These are phyloP conservation scores for Hedychridium roseum DNA, from an alignment of 2,888 invertebrate genomes.

Conservation along the genomic window DNA sequence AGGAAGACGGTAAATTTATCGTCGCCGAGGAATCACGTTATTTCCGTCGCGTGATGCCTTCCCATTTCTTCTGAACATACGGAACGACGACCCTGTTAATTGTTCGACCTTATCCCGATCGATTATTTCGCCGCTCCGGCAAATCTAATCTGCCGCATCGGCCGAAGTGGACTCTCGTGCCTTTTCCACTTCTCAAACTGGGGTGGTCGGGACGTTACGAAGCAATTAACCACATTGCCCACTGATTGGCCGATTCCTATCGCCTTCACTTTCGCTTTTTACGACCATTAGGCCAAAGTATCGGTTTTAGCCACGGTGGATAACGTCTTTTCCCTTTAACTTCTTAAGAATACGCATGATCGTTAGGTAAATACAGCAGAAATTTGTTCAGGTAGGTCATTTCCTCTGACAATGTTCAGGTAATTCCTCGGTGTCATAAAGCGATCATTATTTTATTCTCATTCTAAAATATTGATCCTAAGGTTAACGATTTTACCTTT, in stretches of 20 bases:
- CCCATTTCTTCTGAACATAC: slow-evolving; percentile 16
- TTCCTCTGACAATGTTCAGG: too few species aligned
- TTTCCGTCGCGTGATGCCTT: slow-evolving; percentile 17
- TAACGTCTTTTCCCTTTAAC: too few species aligned
- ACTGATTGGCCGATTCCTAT: background rate
- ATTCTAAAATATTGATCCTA: too few species aligned
- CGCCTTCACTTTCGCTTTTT: background rate
- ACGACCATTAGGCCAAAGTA: background rate
- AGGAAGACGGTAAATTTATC: slow-evolving; percentile 22
- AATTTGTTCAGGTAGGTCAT: too few species aligned
- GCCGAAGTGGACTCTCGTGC: background rate
- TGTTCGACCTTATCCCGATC: slow-evolving; percentile 20
- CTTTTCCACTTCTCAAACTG: too few species aligned
- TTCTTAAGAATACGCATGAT: too few species aligned
- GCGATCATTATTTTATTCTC: too few species aligned
- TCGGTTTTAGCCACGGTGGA: too few species aligned
- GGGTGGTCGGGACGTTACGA: background rate
- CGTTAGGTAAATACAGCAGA: too few species aligned
- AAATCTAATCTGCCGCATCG: background rate
- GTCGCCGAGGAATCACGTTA: slow-evolving; percentile 23
- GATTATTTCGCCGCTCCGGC: slow-evolving; percentile 15
- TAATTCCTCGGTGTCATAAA: too few species aligned
- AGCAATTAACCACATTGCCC: background rate
- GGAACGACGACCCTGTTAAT: slow-evolving; percentile 21
- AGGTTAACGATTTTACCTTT: too few species aligned